Conservation (phyloP, 2,888 invertebrate species). For the Conops quadrifasciatus region DNA sequence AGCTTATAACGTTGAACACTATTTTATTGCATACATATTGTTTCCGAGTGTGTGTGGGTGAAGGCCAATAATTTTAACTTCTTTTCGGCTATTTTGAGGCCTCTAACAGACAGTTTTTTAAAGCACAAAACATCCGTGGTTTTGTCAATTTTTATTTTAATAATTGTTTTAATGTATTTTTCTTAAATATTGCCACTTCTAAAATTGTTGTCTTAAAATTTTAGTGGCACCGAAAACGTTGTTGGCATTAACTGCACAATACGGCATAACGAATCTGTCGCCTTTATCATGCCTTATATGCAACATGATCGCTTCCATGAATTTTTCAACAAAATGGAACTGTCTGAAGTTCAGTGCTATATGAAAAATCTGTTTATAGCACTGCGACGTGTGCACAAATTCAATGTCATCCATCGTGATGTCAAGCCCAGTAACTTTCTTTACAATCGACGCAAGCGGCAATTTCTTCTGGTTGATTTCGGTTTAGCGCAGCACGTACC, state of each 20-base stretch:
- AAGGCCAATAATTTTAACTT: no score
- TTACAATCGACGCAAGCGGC: constrained; percentile 76
- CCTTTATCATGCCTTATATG: constrained; percentile 90
- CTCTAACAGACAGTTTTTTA: no score
- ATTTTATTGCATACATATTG: no score
- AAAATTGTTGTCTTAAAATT: constrained; percentile 31
- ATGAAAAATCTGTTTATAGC: constrained; percentile 83
- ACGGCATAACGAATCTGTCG: constrained; percentile 79
- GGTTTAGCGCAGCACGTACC: constrained; percentile 79
- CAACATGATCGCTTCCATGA: constrained; percentile 82
- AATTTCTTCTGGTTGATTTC: constrained; percentile 86
- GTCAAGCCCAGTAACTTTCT: constrained; percentile 93
- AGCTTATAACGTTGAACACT: no score
- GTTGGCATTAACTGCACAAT: constrained; percentile 83
- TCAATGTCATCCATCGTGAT: constrained; percentile 87
- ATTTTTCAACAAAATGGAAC: constrained; percentile 76
- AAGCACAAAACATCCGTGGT: no score
- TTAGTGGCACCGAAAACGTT: constrained; percentile 79
- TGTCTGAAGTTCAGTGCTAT: constrained; percentile 77
- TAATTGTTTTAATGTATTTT: background rate
- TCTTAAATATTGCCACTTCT: background rate
- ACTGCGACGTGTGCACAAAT: constrained; percentile 80
- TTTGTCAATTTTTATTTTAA: no score
- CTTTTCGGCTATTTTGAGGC: no score
- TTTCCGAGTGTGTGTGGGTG: no score